These are phyloP conservation scores for Echinarachnius parma DNA, from an alignment of 53 echinoderm and acorn worm genomes.

Conservation along the genomic window DNA sequence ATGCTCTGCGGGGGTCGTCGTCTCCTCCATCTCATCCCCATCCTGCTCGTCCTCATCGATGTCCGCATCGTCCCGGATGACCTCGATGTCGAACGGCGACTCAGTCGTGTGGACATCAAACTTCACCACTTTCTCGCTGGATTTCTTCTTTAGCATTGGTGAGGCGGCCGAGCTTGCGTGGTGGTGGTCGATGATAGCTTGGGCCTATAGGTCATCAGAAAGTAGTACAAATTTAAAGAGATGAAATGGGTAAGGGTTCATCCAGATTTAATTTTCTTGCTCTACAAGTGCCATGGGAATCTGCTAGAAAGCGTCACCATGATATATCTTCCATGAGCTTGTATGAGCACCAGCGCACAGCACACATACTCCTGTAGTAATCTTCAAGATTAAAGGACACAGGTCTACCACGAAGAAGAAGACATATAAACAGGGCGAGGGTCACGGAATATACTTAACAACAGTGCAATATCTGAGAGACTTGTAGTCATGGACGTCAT, in stretches of 20 bases:
- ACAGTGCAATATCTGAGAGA: too few species aligned
- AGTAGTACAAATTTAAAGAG: neutral
- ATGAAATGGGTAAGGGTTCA: neutral
- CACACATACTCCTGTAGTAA: too few species aligned
- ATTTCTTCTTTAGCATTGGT: slow-evolving; percentile 8
- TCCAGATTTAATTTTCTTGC: too few species aligned
- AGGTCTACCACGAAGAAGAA: too few species aligned
- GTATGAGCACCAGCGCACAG: too few species aligned
- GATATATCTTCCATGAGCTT: too few species aligned
- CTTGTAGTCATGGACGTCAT: too few species aligned
- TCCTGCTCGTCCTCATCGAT: slow-evolving; percentile 22
- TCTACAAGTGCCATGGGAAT: too few species aligned
- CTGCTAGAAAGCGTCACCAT: too few species aligned
- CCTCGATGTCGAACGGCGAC: slow-evolving; percentile 69
- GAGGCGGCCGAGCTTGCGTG: slow-evolving; percentile 28
- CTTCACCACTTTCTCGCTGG: slow-evolving; percentile 48
- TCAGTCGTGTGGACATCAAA: slow-evolving; percentile 36
- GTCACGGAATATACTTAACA: too few species aligned
- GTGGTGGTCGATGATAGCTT: slow-evolving; percentile 75
- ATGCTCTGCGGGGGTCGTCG: neutral
- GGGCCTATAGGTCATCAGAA: slow-evolving; percentile 53
- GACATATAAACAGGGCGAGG: too few species aligned
- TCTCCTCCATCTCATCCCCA: slow-evolving; percentile 10
- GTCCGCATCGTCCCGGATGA: slow-evolving; percentile 46
- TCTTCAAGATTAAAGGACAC: too few species aligned